Percentiles rank a stretch among this genome's conserved stretches.
Evolutionary conservation across 1,140 invertebrate species (phyloP).

Genomic region (Ganaspis sp.): DNA sequence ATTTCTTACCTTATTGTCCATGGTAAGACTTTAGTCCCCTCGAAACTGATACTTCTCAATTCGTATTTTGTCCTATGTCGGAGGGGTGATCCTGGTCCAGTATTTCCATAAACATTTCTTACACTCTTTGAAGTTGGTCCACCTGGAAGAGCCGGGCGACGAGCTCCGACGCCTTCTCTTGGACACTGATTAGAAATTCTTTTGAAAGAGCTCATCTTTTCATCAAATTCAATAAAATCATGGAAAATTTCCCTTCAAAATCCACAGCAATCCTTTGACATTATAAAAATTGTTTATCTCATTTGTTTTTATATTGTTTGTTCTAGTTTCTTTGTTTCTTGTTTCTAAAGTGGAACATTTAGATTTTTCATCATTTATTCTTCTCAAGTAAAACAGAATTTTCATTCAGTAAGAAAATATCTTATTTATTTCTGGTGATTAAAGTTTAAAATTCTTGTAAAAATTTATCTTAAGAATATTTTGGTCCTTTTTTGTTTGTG

Average conservation of each 20-base stretch:
- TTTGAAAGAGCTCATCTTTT: conserved; percentile 64
- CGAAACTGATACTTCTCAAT: conserved; percentile 74
- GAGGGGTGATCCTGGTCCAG: conserved; percentile 61
- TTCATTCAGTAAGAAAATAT: too few species aligned
- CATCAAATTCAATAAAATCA: neutral
- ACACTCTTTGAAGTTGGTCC: conserved; percentile 62
- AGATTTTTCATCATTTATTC: too few species aligned
- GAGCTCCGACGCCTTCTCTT: conserved; percentile 57
- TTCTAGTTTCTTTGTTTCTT: too few species aligned
- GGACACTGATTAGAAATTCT: conserved; percentile 59
- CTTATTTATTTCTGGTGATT: too few species aligned
- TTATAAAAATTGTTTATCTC: too few species aligned
- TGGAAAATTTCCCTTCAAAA: neutral
- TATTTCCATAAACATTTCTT: conserved; percentile 59
- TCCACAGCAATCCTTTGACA: neutral
- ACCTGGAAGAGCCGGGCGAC: conserved; percentile 62
- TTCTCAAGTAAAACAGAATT: too few species aligned
- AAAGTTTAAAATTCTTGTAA: neutral
- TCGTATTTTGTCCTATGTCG: conserved; percentile 70
- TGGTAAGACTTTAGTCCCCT: conserved; percentile 71
- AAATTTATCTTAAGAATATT: too few species aligned
- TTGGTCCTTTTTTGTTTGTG: neutral
- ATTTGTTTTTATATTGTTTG: too few species aligned
- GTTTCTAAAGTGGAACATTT: too few species aligned
- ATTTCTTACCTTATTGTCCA: conserved; percentile 69